Evolutionary conservation across 2,797 vertebrate genomes (phyloP), one percentile per base, ranked within the genome.

Genomic region (Oreortyx pictus): DNA sequence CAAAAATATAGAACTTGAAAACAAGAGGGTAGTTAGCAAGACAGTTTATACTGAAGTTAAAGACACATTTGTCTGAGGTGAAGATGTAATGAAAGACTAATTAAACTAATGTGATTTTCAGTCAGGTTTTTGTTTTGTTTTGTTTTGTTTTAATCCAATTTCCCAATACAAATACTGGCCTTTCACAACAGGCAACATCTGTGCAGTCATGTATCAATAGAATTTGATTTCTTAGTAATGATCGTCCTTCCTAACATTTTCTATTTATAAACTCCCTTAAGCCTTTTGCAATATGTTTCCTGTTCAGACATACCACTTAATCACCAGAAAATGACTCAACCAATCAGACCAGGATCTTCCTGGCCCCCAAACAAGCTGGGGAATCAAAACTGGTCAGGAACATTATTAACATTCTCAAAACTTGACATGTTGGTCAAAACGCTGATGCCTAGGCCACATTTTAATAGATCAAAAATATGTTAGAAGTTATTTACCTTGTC

Each of bases 261-360:
- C 95, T 98, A 97, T 98, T 98, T 97, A 97, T 97, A 98, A 84
- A 78, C n/a, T 64, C 75, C 57, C 84, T 75, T 91, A 97, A 97
- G 90, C 60, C 92, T 92, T 97, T 97, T 97, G 82, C 95, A 96
- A 92, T 92, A 90, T 96, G 94, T 97, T 97, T 98, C 97, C 97
- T 97, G 96, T 96, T 97, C 97, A 97, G 97, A 96, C 95, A 89
- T 79, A 96, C 76, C 64, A 90, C 64, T 96, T 96, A 96, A 94
- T 97, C 97, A 97, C 91, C 95, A 97, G 70, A 96, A 96, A 96
- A 92, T 92, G 89, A 96, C 94, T 96, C 94, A 95, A 78, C 81
- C 94, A 39, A 88, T 94, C 91, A 90, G 91, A 9, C 11, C 44
- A 78, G 82, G 88, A 93, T 76, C 86, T 95, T 97, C 86, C 89